Base-by-base conservation (phyloP, 37 sponge, comb jelly and placozoan species). In the Halisarca cf. caerulea region DNA sequence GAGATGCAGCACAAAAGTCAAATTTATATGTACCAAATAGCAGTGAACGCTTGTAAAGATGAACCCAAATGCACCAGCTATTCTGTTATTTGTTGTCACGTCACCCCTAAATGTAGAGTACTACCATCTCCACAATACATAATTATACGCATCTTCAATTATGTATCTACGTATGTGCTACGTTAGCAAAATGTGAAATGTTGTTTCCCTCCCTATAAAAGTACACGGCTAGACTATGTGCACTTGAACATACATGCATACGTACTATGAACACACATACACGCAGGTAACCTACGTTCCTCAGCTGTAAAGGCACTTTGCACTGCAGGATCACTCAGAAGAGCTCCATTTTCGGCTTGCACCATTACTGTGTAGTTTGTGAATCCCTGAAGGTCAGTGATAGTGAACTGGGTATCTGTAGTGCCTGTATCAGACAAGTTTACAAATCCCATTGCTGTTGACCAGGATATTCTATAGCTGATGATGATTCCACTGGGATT, bases 141-240 rank as follows among this genome's bases (percentile, higher is more conserved):
- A 27, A 20, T n/a, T n/a, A 54, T 54, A 17, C 17, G 11, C 17
- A 17, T 54, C 11, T 17, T 20, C 15, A 27, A 7, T 6, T 62
- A 62, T 62, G 64, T 62, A 23, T 62, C 32, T 68, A 27, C 69
- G 35, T 68, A 34, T 68, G 69, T 68, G 60, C 57, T 54, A n/a
- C n/a, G n/a, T n/a, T n/a, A n/a, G n/a, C n/a, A n/a, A n/a, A n/a
- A n/a, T n/a, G n/a, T n/a, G n/a, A n/a, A n/a, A n/a, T n/a, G n/a
- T n/a, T n/a, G n/a, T n/a, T n/a, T n/a, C n/a, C n/a, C n/a, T n/a
- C n/a, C n/a, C n/a, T n/a, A n/a, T n/a, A n/a, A n/a, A n/a, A 17
- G 57, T 54, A 54, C 17, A 54, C 11, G 11, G 17, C 17, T 59
- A n/a, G n/a, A 59, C 60, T 2, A 6, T 59, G 60, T 27, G 25